These are phyloP conservation scores for Sceloporus tristichus DNA, from an alignment of 2,113 vertebrate genomes.

Conservation along the genomic window DNA sequence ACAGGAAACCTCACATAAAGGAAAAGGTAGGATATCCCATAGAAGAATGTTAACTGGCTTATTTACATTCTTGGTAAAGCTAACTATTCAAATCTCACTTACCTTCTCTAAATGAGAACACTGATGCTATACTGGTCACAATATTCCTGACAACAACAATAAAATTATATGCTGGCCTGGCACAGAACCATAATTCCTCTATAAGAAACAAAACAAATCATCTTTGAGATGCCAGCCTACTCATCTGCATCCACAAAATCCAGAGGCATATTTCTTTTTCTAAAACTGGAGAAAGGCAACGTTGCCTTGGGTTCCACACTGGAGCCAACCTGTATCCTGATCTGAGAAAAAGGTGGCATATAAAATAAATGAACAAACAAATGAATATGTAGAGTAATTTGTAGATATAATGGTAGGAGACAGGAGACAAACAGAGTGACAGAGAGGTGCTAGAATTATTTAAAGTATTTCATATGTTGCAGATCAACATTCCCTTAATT, in stretches of 20 bases:
- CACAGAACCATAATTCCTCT: not conserved
- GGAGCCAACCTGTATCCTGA: too few species aligned
- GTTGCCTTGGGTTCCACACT: not conserved
- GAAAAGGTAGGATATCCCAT: not conserved
- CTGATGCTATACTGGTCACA: not conserved
- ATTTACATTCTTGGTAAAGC: not conserved
- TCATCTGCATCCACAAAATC: slow-evolving; percentile 22
- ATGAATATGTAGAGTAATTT: slow-evolving; percentile 16
- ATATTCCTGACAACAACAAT: not conserved
- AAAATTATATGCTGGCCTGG: not conserved
- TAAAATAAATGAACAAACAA: too few species aligned
- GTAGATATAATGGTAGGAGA: slow-evolving; percentile 18
- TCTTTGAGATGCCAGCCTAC: not conserved
- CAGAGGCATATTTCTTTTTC: slow-evolving; percentile 40
- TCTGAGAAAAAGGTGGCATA: too few species aligned
- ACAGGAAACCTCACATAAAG: not conserved
- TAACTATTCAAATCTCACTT: not conserved
- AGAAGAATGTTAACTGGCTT: slow-evolving; percentile 1
- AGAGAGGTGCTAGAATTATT: not conserved
- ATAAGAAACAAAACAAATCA: not conserved
- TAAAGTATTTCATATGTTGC: slow-evolving; percentile 10
- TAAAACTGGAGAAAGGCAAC: slow-evolving; percentile 40
- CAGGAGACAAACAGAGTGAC: slow-evolving; percentile 27
- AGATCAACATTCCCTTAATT: not conserved
- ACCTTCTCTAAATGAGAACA: not conserved